phyloP scores from a whole-genome alignment of 2,113 vertebrate genomes.

The Etheostoma spectabile region DNA sequence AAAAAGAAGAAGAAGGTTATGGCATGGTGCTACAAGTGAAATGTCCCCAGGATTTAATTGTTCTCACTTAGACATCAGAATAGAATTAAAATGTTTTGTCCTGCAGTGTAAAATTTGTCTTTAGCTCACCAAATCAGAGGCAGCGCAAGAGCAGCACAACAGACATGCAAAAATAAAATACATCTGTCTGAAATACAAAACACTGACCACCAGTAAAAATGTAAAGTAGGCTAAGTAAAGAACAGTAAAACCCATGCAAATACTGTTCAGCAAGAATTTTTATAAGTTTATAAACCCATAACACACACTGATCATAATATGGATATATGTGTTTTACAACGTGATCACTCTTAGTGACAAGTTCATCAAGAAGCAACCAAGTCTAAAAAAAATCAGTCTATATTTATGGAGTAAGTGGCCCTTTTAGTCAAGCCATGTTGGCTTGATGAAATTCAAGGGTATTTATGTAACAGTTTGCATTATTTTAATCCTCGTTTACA shows the following conservation, averaged over 20 bases:
- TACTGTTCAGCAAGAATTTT: no score
- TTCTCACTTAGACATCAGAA: not conserved
- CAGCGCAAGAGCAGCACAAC: not conserved
- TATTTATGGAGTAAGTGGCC: not conserved
- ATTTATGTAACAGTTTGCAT: not conserved
- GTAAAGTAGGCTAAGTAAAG: no score
- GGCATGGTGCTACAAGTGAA: not conserved
- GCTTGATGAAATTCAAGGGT: not conserved
- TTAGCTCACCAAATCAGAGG: not conserved
- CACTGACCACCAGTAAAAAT: not conserved
- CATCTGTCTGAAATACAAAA: not conserved
- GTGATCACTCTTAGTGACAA: not conserved
- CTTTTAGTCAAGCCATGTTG: not conserved
- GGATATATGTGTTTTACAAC: not conserved
- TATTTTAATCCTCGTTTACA: not conserved
- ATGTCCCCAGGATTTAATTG: not conserved
- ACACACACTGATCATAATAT: not conserved
- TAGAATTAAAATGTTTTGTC: not conserved
- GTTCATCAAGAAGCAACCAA: not conserved
- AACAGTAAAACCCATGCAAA: no score
- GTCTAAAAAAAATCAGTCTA: not conserved
- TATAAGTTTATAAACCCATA: no score
- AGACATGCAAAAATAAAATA: not conserved
- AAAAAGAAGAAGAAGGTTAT: not conserved
- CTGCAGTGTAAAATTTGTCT: not conserved